Evolutionary conservation across 2,113 vertebrate species (phyloP), one percentile per base, ranked within the genome.

Genomic region (Tetraodon nigroviridis): DNA sequence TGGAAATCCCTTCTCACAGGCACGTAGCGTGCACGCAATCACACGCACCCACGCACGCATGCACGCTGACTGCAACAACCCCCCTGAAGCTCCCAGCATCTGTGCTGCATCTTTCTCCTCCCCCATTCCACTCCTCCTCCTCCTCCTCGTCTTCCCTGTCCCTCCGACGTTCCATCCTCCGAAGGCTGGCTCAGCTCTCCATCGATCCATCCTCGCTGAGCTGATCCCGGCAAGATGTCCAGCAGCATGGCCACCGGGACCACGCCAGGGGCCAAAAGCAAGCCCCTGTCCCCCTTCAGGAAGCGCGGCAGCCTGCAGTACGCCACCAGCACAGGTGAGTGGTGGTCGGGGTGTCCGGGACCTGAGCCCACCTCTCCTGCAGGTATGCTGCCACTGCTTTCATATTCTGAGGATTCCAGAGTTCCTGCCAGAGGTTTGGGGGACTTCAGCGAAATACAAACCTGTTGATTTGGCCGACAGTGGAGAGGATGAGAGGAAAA

Each of bases 291-390:
- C 29, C 91, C 92, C 45, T 94, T 93, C 77, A 91, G 90, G 87
- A 96, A 96, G 86, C 89, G 93, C 48, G 92, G 89, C 76, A 93
- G 91, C 80, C 85, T 94, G 78, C 94, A 95, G 85, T 89, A 89
- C 67, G 76, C 92, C n/a, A 75, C 84, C 71, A 82, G 90, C 55
- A 86, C 92, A 90, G 93, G 94, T 95, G 84, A 94, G 93, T 84
- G 57, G 55, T 58, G 49, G 64, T 27, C 18, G 7, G 55, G 50
- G 50, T n/a, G 18, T 50, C 7, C 14, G 6, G 8, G 29, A 10
- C 10, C 10, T 7, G 11, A 3, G 8, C 20, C n/a, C 1, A 13
- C 2, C 7, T 13, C 20, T 1, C 47, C 37, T 19, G 21, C 29
- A 41, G 13, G 11, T 53, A 32, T 54, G 46, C 24, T 53, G 0